Evolutionary conservation across 2,888 invertebrate species (phyloP), one percentile per base, ranked within the genome.

Genomic region (Morpho helenor): DNA sequence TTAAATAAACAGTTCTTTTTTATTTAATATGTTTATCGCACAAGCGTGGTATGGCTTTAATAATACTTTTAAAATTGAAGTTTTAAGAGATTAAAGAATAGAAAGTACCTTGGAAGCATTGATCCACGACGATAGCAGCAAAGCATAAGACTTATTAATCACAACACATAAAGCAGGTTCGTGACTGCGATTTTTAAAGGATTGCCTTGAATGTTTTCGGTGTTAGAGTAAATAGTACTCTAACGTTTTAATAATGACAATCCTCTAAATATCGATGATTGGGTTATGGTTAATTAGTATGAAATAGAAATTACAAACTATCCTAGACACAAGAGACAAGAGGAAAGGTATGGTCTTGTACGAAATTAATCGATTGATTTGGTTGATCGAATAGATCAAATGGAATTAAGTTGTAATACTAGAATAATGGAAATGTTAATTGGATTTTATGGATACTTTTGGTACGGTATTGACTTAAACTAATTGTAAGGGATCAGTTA

Each of bases 401-500:
- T 31, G 31, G 31, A 5, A 31, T 31, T 31, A 31, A 16, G 31
- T 31, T 31, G 31, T 31, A 31, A 31, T 31, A 31, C 5, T 31
- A 31, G 31, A 43, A 59, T 54, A 42, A 48, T 54, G 56, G 44
- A 40, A 56, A 49, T 59, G 48, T 54, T 48, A 47, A 54, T 51
- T 39, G 46, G 60, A 44, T 44, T 45, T 49, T 56, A 52, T 52
- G 62, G 62, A 49, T 56, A 43, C 72, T 69, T 70, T 73, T 71
- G 68, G 80, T 80, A 80, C 78, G 80, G 77, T 82, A 66, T 75
- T 76, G 75, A 77, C 78, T 86, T 84, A 86, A 72, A 76, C 84
- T 86, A 87, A 74, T 75, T 79, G 75, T 79, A 75, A 68, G 76
- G 79, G 85, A 77, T 73, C 50, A 63, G 91, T 95, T 96, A 97